A percentile compares a stretch with the other conserved stretches of the same genome.
Conservation (phyloP, 2,113 vertebrate genomes). For the Pithys albifrons region DNA sequence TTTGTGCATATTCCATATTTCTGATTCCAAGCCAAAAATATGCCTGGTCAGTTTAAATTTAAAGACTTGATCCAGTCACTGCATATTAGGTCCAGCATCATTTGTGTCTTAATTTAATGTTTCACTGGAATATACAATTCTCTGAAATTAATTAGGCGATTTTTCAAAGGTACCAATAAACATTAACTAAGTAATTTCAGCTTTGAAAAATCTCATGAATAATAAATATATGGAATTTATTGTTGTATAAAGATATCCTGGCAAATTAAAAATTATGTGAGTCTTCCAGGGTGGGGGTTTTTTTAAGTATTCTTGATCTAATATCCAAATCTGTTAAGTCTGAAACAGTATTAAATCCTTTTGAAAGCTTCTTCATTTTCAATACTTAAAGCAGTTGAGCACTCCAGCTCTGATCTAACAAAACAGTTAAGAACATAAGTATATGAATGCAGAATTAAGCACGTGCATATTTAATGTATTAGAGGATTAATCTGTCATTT, state of each 20-base stretch:
- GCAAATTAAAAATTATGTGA: slow-evolving; percentile 1
- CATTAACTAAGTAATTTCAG: not conserved
- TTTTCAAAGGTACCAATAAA: not conserved
- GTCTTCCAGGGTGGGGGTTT: not conserved
- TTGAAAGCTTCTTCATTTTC: slow-evolving; percentile 38
- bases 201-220: slow-evolving; percentile 10
- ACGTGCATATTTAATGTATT: slow-evolving; percentile 25
- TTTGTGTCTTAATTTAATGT: not conserved
- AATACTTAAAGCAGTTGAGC: slow-evolving; percentile 18
- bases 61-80: not conserved
- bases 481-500: slow-evolving; percentile 38
- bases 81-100: not conserved
- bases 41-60: not conserved
- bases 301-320: not conserved
- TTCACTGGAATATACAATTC: not conserved
- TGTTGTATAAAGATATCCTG: not conserved
- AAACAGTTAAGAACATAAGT: slow-evolving; percentile 53
- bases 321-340: slow-evolving; percentile 16
- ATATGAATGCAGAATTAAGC: slow-evolving; percentile 33
- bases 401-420: slow-evolving; percentile 24
- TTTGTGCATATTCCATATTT: not conserved
- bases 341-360: slow-evolving; percentile 28
- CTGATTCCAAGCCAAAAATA: not conserved
- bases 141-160: slow-evolving; percentile 2
- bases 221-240: not conserved